These are phyloP conservation scores for Thaleichthys pacificus DNA, from an alignment of 2,797 vertebrate species.

Conservation along the genomic window DNA sequence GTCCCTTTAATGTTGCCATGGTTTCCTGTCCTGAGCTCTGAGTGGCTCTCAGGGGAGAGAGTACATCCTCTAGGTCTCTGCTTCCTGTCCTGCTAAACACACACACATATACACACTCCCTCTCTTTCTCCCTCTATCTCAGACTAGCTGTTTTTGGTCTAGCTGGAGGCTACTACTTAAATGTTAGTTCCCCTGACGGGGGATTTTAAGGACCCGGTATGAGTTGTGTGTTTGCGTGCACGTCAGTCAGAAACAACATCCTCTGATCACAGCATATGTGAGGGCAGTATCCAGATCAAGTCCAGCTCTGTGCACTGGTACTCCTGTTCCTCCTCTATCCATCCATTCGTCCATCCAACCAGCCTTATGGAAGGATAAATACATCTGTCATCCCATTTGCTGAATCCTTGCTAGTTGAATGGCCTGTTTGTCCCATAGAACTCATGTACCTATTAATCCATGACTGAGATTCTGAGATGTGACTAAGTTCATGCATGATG, in stretches of 20 bases:
- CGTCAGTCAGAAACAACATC: neutral
- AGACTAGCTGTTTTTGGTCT: neutral
- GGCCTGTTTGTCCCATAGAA: neutral
- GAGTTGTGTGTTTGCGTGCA: neutral
- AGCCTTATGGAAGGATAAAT: neutral
- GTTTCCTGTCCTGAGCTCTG: slow-evolving; percentile 34
- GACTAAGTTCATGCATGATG: no score
- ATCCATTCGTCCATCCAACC: neutral
- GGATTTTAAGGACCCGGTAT: slow-evolving; percentile 30
- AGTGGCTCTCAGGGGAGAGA: slow-evolving; percentile 16
- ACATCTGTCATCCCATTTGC: neutral
- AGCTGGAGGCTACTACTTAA: slow-evolving; percentile 33
- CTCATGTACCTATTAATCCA: neutral
- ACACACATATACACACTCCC: neutral
- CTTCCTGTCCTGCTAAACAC: slow-evolving; percentile 16
- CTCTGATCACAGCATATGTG: neutral
- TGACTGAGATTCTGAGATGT: neutral
- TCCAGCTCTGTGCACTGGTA: neutral
- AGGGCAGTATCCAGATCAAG: no score
- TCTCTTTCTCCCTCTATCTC: neutral
- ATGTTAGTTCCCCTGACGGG: slow-evolving; percentile 40
- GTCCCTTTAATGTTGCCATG: slow-evolving; percentile 15
- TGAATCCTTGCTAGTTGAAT: neutral
- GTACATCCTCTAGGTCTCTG: slow-evolving; percentile 17
- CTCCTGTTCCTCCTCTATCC: neutral